Conservation (phyloP, 2,797 vertebrate species). For the Pseudochromis fuscus region DNA sequence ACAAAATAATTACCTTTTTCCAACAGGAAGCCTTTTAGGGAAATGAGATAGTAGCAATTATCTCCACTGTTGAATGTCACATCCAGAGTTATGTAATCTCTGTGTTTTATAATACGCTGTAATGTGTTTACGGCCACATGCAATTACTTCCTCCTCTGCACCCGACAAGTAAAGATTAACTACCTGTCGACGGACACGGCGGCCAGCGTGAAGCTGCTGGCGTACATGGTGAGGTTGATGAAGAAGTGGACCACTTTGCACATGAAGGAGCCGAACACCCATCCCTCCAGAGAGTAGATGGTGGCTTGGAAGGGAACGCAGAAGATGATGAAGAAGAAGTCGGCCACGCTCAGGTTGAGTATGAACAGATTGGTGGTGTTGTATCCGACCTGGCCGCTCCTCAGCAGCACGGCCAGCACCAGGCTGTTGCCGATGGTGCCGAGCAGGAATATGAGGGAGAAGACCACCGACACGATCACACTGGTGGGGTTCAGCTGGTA, state of each 20-base stretch:
- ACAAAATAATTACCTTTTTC: too few species aligned
- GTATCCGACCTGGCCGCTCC: conserved; percentile 88
- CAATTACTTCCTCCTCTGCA: not conserved
- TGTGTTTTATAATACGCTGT: too few species aligned
- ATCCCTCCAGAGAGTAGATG: conserved; percentile 92
- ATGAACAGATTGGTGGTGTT: conserved; percentile 94
- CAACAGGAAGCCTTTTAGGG: too few species aligned
- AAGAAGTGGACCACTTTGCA: conserved; percentile 93
- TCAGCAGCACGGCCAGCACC: conserved; percentile 89
- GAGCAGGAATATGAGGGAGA: conserved; percentile 92
- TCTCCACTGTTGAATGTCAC: too few species aligned
- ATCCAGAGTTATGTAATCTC: too few species aligned
- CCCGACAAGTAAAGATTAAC: not conserved
- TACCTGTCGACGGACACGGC: conserved; percentile 93
- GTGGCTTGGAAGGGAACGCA: conserved; percentile 94
- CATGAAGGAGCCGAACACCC: conserved; percentile 93
- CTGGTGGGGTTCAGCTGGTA: conserved; percentile 89
- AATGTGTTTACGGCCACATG: too few species aligned
- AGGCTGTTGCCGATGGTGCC: conserved; percentile 91
- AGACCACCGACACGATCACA: conserved; percentile 90
- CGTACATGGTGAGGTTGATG: conserved; percentile 94
- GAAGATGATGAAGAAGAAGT: conserved; percentile 95
- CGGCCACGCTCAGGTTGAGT: conserved; percentile 92
- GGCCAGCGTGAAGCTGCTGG: conserved; percentile 93
- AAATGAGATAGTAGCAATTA: too few species aligned